Conservation (phyloP, 2,888 invertebrate genomes). For the Julus scanicus region DNA sequence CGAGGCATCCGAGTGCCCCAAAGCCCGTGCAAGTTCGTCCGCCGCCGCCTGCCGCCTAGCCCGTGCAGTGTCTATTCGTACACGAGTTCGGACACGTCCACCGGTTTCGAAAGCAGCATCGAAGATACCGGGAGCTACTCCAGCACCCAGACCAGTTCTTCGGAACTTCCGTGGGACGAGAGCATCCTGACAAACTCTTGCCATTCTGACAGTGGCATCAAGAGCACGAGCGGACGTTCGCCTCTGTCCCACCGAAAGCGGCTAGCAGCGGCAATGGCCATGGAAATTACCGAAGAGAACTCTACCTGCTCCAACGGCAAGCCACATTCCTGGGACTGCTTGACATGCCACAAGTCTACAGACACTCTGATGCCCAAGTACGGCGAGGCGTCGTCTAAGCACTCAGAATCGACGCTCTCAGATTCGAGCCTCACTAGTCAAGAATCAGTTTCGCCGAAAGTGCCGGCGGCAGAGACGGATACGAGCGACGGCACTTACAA, state of each 20-base stretch:
- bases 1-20: conserved; percentile 52
- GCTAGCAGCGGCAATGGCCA: neutral
- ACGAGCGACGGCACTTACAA: conserved; percentile 24
- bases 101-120: conserved; percentile 56
- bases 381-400: conserved; percentile 40
- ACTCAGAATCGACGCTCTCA: conserved; percentile 55
- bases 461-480: conserved; percentile 5
- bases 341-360: conserved; percentile 48
- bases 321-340: conserved; percentile 56
- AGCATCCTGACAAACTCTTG: conserved; percentile 57
- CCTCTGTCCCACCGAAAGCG: conserved; percentile 41
- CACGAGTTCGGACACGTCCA: conserved; percentile 56
- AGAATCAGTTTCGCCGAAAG: conserved; percentile 55
- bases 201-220: conserved; percentile 58
- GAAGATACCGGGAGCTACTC: conserved; percentile 57
- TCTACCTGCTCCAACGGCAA: conserved; percentile 12
- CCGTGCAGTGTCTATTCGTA: conserved; percentile 56
- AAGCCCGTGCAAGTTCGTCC: conserved; percentile 25
- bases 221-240: conserved; percentile 53
- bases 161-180: conserved; percentile 57
- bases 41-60: conserved; percentile 52
- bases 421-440: conserved; percentile 56
- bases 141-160: conserved; percentile 56
- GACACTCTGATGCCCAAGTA: conserved; percentile 48
- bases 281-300: neutral